Base-by-base conservation (phyloP, 2,888 invertebrate genomes). In the Tachina lurida region DNA sequence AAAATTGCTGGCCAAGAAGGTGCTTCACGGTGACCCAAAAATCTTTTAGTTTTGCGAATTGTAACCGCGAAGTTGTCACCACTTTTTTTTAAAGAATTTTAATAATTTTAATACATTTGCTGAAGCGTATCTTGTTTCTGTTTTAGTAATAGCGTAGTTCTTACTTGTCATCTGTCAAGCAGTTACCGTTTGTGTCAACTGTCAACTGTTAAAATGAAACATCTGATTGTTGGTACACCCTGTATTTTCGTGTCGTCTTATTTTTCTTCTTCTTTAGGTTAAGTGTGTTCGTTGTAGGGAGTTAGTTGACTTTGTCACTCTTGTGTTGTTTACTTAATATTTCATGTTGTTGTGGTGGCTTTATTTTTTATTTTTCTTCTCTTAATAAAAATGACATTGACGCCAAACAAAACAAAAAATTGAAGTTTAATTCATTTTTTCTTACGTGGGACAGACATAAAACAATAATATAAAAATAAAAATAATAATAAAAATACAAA, bases 361-460 rank as follows among this genome's bases (percentile, higher is more conserved):
- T 52, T 31, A 31, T 31, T 31, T 31, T 31, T 31, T 31, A 2
- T 52, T 67, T 76, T 45, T 82, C 58, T 41, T 60, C 8, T 49
- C n/a, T 47, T 12, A 67, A 54, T 58, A 22, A 75, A 84, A 79
- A 71, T 86, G 85, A 82, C 85, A 86, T 86, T 86, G 82, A 86
- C 79, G 82, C 71, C 70, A 79, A 82, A 31, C 0, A 31, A 31
- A 31, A n/a, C n/a, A n/a, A 81, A 80, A 70, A 75, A 56, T 58
- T 79, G 31, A 75, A 74, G 79, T 70, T 79, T 79, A 56, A 43
- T 79, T 76, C 54, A 65, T 74, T 52, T 15, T 47, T 49, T 22
- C 15, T 67, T 22, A 12, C 68, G 43, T 79, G 79, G 71, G 63
- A 56, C 70, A 78, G 63, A 56, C 70, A 78, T 56, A 52, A 70